phyloP scores from a whole-genome alignment of 2,797 vertebrate species.

The Bufotes viridis region DNA sequence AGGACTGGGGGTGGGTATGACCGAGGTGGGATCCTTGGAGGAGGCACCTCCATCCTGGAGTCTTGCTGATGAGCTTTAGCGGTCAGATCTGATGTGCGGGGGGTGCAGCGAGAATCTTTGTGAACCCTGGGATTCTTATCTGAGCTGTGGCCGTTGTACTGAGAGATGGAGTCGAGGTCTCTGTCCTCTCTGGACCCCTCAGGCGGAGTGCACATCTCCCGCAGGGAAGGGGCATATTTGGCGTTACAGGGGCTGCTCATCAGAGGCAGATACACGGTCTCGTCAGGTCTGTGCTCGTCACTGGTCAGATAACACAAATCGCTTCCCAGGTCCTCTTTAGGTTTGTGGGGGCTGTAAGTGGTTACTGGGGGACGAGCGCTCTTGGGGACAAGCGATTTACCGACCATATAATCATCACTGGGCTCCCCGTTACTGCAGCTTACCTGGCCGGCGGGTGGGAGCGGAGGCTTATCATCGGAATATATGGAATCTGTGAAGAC shows the following conservation, averaged over 20 bases:
- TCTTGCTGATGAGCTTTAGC: constrained; percentile 13
- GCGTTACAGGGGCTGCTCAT: constrained; percentile 69
- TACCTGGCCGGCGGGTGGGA: not conserved
- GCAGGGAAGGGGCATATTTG: constrained; percentile 55
- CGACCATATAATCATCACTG: constrained; percentile 58
- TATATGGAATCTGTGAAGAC: constrained; percentile 46
- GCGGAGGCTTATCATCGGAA: constrained; percentile 11
- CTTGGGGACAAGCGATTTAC: constrained; percentile 15
- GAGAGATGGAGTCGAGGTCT: constrained; percentile 26
- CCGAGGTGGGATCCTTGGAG: not conserved
- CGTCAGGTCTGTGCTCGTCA: constrained; percentile 69
- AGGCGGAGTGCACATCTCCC: constrained; percentile 55
- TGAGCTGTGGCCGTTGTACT: constrained; percentile 26
- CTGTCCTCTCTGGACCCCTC: constrained; percentile 45
- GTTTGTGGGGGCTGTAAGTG: constrained; percentile 48
- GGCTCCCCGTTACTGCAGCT: not conserved
- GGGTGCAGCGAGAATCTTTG: not conserved
- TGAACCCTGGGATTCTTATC: not conserved
- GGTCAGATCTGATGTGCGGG: constrained; percentile 56
- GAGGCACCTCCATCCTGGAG: constrained; percentile 20
- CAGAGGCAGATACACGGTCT: constrained; percentile 78
- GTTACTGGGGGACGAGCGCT: too few species aligned
- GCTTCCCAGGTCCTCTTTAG: constrained; percentile 60
- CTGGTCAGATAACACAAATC: constrained; percentile 67
- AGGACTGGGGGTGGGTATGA: not conserved